Base-by-base conservation (phyloP, 2,113 vertebrate genomes). In the Euleptes europaea region DNA sequence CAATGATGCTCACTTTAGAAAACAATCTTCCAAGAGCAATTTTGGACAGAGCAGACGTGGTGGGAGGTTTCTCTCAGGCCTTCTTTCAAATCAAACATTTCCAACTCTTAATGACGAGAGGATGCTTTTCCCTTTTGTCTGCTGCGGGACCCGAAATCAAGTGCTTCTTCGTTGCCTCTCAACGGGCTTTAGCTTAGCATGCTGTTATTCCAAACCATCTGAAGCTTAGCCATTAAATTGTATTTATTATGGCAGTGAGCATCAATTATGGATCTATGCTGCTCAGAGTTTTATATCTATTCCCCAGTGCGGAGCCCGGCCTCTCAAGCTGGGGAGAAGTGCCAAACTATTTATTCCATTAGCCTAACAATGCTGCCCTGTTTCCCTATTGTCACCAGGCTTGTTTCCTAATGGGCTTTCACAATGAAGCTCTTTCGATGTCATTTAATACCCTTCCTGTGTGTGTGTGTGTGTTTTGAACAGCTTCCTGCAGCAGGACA, bases 231-330 rank as follows among this genome's bases (percentile, higher is more conserved):
- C 88, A 80, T 12, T n/a, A 76, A 65, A 76, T 71, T 78, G 84
- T 69, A 65, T 84, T 90, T 93, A 71, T 86, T 86, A 11, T 76
- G 87, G 1, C 80, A 83, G 78, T 54, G 83, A 82, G 67, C 86
- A 78, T 80, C 82, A 85, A 1, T 88, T 88, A 90, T 42, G 83
- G 90, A 54, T 86, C 87, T 17, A 0, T 33, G 33, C 78, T 86
- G 75, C 15, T 82, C 84, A 76, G 86, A 89, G 70, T 84, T 66
- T 69, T 35, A 51, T 78, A 54, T 0, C 12, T 86, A 89, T 88
- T 70, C 47, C 49, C 57, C 54, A 35, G 14, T 28, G 69, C 1
- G 12, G 57, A 7, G 12, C 51, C 28, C 85, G 65, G 70, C 77
- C 82, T 69, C 14, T 67, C 77, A 78, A 81, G 19, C 38, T 3